Percentiles rank a stretch among this genome's conserved stretches.
Evolutionary conservation across 2,888 invertebrate genomes (phyloP).

Genomic region (Philaethria dido): DNA sequence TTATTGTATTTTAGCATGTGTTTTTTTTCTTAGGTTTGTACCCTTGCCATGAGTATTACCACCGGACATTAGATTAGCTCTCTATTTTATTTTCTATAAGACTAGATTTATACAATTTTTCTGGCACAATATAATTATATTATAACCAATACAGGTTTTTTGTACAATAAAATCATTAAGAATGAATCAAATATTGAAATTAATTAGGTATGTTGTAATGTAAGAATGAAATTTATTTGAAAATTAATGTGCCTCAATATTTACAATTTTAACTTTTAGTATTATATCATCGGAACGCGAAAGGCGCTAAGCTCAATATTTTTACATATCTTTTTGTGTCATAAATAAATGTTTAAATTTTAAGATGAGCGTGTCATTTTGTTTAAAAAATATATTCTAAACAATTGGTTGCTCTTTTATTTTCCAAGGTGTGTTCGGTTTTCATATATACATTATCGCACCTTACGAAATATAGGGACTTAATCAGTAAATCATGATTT

Average conservation of each 20-base stretch:
- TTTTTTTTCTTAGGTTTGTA: slow-evolving; percentile 25
- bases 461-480: too few relatives aligned
- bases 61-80: slow-evolving; percentile 30
- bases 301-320: slow-evolving; percentile 29
- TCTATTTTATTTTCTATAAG: slow-evolving; percentile 8
- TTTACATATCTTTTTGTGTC: slow-evolving; percentile 29
- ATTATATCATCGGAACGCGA: slow-evolving; percentile 8
- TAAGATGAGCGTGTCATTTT: slow-evolving; percentile 12
- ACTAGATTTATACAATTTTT: neutral
- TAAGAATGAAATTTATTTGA: slow-evolving; percentile 1
- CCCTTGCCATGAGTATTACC: slow-evolving; percentile 36
- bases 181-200: slow-evolving; percentile 1
- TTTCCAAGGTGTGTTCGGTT: neutral
- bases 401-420: slow-evolving; percentile 7
- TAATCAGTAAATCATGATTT: too few relatives aligned
- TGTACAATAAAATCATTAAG: neutral
- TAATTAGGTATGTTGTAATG: neutral
- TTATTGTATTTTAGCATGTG: slow-evolving; percentile 13
- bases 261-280: slow-evolving; percentile 10
- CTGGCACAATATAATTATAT: neutral
- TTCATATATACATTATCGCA: neutral
- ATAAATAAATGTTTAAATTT: slow-evolving; percentile 18
- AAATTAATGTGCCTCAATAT: slow-evolving; percentile 28
- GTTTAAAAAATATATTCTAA: slow-evolving; percentile 12
- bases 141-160: neutral